Conservation (phyloP, 2,797 vertebrate genomes). For the Pantherophis vulpinus region DNA sequence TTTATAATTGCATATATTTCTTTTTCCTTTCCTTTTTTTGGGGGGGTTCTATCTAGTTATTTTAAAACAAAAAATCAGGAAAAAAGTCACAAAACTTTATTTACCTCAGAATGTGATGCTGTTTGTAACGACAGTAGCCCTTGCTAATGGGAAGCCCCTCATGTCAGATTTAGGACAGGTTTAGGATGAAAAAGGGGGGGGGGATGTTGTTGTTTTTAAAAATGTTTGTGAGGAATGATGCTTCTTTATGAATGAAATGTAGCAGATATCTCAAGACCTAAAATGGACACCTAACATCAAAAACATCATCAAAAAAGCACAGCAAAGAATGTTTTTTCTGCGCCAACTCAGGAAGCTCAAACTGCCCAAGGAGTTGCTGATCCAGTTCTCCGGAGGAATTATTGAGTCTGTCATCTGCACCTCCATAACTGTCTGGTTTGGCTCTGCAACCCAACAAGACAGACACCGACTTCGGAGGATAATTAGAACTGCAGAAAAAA, state of each 20-base stretch:
- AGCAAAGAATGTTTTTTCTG: too few species aligned
- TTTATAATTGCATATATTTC: not conserved
- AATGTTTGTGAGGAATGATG: not conserved
- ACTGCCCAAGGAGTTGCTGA: too few species aligned
- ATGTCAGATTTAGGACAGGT: not conserved
- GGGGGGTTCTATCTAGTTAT: not conserved
- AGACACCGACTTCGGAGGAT: too few species aligned
- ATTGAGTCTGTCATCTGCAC: too few species aligned
- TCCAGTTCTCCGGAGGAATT: too few species aligned
- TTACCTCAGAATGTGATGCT: not conserved
- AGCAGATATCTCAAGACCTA: not conserved
- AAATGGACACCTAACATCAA: too few species aligned
- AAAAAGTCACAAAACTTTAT: not conserved
- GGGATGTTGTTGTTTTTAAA: not conserved
- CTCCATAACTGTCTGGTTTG: too few species aligned
- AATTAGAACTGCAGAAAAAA: too few species aligned
- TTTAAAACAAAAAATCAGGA: not conserved
- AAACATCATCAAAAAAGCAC: too few species aligned
- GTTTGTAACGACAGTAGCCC: not conserved
- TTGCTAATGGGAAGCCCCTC: not conserved
- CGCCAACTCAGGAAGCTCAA: too few species aligned
- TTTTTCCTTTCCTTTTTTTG: not conserved
- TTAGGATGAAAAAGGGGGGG: too few species aligned
- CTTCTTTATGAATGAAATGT: not conserved
- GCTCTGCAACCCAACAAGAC: too few species aligned